phyloP scores from a whole-genome alignment of 2,888 invertebrate species.

The Rhagium mordax region DNA sequence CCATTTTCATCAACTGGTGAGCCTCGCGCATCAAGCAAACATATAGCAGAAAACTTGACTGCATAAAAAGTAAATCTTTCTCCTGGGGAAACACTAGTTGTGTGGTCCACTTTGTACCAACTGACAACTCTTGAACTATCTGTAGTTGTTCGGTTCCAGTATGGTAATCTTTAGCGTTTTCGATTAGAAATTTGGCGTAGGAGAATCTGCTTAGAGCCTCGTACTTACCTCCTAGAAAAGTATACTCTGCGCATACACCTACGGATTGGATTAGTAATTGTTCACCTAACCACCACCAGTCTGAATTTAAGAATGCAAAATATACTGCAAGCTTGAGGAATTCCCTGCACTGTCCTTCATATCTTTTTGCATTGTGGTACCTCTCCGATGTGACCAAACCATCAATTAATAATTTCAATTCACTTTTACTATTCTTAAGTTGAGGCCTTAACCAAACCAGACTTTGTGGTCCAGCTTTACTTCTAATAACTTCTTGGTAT shows the following conservation, averaged over 20 bases:
- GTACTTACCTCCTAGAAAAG: constrained; percentile 71
- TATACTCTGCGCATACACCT: constrained; percentile 69
- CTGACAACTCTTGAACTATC: constrained; percentile 55
- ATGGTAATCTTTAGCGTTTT: constrained; percentile 70
- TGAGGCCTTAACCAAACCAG: constrained; percentile 66
- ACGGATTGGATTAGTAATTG: constrained; percentile 72
- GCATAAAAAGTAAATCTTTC: constrained; percentile 68
- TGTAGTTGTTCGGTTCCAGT: constrained; percentile 58
- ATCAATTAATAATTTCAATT: constrained; percentile 47
- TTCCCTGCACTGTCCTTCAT: constrained; percentile 61
- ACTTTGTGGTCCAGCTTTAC: constrained; percentile 72
- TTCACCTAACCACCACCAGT: constrained; percentile 75
- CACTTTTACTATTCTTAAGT: constrained; percentile 59
- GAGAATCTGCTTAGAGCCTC: constrained; percentile 72
- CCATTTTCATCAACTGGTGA: constrained; percentile 61
- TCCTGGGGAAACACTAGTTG: constrained; percentile 53
- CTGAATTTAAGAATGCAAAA: constrained; percentile 64
- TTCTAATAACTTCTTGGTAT: constrained; percentile 72
- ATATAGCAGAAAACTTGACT: constrained; percentile 70
- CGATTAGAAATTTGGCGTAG: constrained; percentile 72
- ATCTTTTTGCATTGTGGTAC: constrained; percentile 55
- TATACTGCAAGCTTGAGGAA: constrained; percentile 69
- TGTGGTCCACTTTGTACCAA: constrained; percentile 68
- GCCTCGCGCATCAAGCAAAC: constrained; percentile 68
- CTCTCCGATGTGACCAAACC: constrained; percentile 48